A percentile compares a stretch with the other conserved stretches of the same genome.
Conservation (phyloP, 2,113 vertebrate genomes). For the Zosterops pallidus region DNA sequence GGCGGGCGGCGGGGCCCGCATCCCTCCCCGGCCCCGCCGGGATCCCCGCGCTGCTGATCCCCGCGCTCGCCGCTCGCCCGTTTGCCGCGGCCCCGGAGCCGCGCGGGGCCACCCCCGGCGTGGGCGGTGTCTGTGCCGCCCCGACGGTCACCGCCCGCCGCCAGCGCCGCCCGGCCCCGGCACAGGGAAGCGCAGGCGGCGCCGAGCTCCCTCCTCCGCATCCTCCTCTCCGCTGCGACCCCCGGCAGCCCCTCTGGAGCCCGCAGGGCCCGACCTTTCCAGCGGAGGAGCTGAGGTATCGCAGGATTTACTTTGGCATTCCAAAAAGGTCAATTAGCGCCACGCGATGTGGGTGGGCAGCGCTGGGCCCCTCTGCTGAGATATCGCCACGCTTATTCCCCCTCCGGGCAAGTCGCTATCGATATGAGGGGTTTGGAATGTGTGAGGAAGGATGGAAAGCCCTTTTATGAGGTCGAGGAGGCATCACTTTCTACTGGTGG, state of each 20-base stretch:
- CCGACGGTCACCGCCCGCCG: neutral
- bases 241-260: neutral
- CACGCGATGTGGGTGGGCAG: neutral
- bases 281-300: neutral
- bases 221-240: neutral
- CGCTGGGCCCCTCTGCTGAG: neutral
- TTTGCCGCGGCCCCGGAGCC: neutral
- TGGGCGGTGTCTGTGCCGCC: constrained; percentile 5
- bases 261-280: neutral
- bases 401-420: neutral
- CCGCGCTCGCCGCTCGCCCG: neutral
- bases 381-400: neutral
- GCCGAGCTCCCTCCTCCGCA: too few relatives aligned
- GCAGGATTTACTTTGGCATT: neutral
- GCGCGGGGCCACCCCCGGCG: neutral
- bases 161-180: constrained; percentile 4
- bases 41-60: neutral
- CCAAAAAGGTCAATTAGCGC: neutral
- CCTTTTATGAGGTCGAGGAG: neutral
- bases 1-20: neutral
- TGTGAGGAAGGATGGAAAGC: neutral
- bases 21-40: neutral
- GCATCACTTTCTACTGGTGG: neutral
- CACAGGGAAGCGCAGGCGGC: neutral
- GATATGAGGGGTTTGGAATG: neutral